Percentiles rank a stretch among this genome's conserved stretches.
These are phyloP conservation scores for Acrobasis suavella DNA, from an alignment of 2,888 invertebrate genomes.

Conservation along the genomic window DNA sequence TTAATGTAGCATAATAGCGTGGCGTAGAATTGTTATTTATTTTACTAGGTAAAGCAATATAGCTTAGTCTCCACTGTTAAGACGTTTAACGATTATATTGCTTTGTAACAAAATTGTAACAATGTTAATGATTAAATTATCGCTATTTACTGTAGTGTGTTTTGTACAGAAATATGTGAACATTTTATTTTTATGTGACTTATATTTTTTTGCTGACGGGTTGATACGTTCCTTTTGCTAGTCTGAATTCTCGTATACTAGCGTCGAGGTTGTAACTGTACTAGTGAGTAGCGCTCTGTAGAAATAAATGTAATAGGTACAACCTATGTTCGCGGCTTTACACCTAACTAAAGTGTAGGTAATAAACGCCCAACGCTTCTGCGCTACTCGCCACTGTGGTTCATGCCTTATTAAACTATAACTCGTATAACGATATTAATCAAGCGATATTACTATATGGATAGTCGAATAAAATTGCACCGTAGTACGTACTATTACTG, in stretches of 20 bases:
- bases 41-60: constrained; percentile 63
- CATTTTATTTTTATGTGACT: constrained; percentile 47
- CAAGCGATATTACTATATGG: constrained; percentile 71
- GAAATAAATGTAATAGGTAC: not conserved
- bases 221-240: constrained; percentile 58
- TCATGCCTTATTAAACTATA: constrained; percentile 16
- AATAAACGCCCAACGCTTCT: constrained; percentile 9
- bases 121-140: constrained; percentile 21
- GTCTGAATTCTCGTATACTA: constrained; percentile 43
- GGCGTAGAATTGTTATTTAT: constrained; percentile 68
- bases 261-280: constrained; percentile 15
- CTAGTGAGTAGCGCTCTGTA: constrained; percentile 19
- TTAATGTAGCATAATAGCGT: constrained; percentile 66
- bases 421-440: constrained; percentile 64
- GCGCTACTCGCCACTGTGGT: constrained; percentile 18
- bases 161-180: constrained; percentile 33
- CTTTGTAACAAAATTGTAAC: constrained; percentile 32
- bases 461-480: constrained; percentile 56
- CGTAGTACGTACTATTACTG: constrained; percentile 47
- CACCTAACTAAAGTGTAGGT: constrained; percentile 14
- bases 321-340: constrained; percentile 9
- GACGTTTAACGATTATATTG: constrained; percentile 37
- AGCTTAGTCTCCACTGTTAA: constrained; percentile 54
- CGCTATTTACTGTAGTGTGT: constrained; percentile 20
- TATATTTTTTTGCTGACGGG: constrained; percentile 43